Conservation (phyloP, 2,113 vertebrate species). For the Siniperca knerii region DNA sequence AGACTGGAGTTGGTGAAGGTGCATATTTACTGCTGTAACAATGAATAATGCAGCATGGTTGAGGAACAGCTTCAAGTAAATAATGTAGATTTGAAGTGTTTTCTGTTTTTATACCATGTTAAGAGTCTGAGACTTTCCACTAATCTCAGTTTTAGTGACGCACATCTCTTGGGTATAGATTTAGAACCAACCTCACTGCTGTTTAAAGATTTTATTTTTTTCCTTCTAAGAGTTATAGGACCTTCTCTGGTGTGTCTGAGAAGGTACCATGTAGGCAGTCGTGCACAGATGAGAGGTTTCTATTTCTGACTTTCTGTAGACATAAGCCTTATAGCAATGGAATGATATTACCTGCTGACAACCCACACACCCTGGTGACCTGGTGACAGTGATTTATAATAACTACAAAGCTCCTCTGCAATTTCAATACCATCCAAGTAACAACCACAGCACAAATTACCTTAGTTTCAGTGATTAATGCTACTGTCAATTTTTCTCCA, state of each 20-base stretch:
- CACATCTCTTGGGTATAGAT: slow-evolving; percentile 28
- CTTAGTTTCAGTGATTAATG: slow-evolving; percentile 12
- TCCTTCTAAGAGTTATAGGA: slow-evolving; percentile 18
- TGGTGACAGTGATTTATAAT: slow-evolving; percentile 20
- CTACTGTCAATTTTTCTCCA: neutral
- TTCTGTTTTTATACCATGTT: slow-evolving; percentile 56
- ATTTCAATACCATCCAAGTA: slow-evolving; percentile 17
- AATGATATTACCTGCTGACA: slow-evolving; percentile 32
- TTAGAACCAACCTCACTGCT: slow-evolving; percentile 24
- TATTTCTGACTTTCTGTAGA: slow-evolving; percentile 42
- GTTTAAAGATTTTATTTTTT: slow-evolving; percentile 6
- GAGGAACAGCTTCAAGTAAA: slow-evolving; percentile 58
- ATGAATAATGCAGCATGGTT: slow-evolving; percentile 69
- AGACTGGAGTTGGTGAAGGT: slow-evolving; percentile 44
- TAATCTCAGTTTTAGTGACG: slow-evolving; percentile 25
- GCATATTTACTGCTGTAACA: slow-evolving; percentile 57
- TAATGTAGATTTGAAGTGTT: slow-evolving; percentile 70
- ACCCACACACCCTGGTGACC: slow-evolving; percentile 12
- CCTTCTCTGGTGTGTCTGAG: slow-evolving; percentile 13
- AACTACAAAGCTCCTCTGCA: slow-evolving; percentile 10
- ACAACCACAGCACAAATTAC: neutral
- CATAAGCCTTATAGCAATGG: neutral
- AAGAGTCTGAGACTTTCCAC: slow-evolving; percentile 27
- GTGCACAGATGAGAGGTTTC: slow-evolving; percentile 37
- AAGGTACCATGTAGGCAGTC: slow-evolving; percentile 1